phyloP scores from a whole-genome alignment of 2,888 invertebrate species.

The Agriotes lineatus region DNA sequence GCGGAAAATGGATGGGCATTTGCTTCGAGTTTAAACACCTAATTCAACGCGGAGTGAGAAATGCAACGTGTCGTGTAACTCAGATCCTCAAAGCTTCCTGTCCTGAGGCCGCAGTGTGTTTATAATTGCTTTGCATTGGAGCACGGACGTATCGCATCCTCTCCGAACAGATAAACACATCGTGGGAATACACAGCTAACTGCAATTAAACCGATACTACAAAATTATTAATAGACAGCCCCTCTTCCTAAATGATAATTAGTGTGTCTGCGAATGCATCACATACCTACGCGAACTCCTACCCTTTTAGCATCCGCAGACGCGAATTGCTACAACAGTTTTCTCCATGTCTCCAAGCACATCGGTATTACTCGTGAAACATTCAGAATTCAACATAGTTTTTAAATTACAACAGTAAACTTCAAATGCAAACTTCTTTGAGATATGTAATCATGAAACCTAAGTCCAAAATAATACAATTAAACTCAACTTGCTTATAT shows the following conservation, averaged over 20 bases:
- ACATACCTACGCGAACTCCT: not conserved
- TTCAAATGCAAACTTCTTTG: no score
- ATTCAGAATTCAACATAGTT: no score
- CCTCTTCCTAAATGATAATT: constrained; percentile 17
- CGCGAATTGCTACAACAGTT: not conserved
- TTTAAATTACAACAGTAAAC: no score
- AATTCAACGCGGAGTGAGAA: constrained; percentile 24
- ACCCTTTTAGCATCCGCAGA: not conserved
- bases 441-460: no score
- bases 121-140: constrained; percentile 29
- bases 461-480: no score
- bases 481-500: no score
- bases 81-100: constrained; percentile 33
- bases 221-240: constrained; percentile 33
- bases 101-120: constrained; percentile 25
- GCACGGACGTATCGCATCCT: constrained; percentile 22
- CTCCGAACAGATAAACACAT: constrained; percentile 20
- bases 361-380: no score
- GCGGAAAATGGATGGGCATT: constrained; percentile 24
- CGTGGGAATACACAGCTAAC: constrained; percentile 32
- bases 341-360: no score
- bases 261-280: no score
- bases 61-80: constrained; percentile 31
- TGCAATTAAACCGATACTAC: constrained; percentile 35
- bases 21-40: constrained; percentile 23